phyloP scores from a whole-genome alignment of 2,797 vertebrate genomes.

The Pipistrellus kuhlii region DNA sequence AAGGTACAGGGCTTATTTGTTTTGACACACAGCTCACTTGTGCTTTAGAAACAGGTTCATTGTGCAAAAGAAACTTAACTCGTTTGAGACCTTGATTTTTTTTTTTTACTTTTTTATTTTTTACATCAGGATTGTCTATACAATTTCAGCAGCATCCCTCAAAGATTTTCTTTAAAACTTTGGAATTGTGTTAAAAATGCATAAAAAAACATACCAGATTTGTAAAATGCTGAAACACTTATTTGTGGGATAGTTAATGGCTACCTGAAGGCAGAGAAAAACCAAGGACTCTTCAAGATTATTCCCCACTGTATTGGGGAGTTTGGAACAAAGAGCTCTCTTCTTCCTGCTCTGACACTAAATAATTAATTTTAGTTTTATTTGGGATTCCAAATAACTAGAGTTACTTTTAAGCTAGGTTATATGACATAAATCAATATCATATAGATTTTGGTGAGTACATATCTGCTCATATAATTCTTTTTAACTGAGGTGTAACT shows the following conservation, averaged over 20 bases:
- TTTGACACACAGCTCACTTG: not conserved
- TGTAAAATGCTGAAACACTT: not conserved
- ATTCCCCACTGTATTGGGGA: not conserved
- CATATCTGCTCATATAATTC: not conserved
- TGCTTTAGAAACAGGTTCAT: conserved; percentile 38
- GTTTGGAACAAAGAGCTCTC: not conserved
- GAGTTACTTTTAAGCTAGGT: not conserved
- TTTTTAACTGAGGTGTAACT: not conserved
- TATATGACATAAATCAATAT: not conserved
- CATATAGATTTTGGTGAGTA: not conserved
- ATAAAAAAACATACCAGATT: conserved; percentile 8
- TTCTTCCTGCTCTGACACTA: not conserved
- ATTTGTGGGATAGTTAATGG: not conserved
- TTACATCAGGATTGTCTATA: not conserved
- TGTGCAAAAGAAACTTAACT: conserved; percentile 17
- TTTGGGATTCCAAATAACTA: conserved; percentile 4
- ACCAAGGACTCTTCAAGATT: not conserved
- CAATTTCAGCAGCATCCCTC: not conserved
- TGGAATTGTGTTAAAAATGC: conserved; percentile 26
- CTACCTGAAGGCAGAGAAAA: not conserved
- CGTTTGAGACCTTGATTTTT: not conserved
- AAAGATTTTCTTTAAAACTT: not conserved
- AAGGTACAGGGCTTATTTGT: not conserved
- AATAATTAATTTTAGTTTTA: conserved; percentile 11
- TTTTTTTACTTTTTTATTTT: not conserved